Conservation (phyloP, 1,140 invertebrate species). For the Metopolophium dirhodum region DNA sequence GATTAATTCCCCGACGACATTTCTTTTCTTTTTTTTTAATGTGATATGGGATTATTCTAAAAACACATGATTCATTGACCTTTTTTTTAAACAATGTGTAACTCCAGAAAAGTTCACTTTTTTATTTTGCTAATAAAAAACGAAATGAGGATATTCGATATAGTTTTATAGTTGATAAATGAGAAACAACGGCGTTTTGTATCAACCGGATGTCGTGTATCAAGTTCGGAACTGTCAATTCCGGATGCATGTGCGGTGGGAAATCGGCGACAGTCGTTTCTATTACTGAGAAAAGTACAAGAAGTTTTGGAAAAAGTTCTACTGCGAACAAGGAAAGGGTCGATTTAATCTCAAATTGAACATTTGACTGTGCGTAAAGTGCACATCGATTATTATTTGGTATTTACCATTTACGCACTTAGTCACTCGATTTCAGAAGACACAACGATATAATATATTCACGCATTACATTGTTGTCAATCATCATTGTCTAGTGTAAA, state of each 20-base stretch:
- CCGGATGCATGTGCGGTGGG: conserved; percentile 32
- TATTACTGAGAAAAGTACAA: background rate
- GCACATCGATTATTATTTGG: background rate
- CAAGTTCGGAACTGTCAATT: conserved; percentile 40
- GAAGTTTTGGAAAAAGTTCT: background rate
- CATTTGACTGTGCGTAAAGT: too few species aligned
- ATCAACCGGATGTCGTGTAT: conserved; percentile 42
- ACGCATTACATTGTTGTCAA: background rate
- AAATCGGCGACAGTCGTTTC: conserved; percentile 49
- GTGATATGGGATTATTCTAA: background rate
- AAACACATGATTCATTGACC: background rate
- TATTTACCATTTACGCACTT: background rate
- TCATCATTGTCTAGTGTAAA: too few species aligned
- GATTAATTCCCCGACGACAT: background rate
- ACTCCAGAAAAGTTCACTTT: background rate
- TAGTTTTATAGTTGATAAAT: conserved; percentile 12
- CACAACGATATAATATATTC: background rate
- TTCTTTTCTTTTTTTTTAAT: background rate
- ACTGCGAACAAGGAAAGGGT: background rate
- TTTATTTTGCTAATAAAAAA: background rate
- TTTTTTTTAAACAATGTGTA: background rate
- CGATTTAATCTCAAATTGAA: background rate
- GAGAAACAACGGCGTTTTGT: conserved; percentile 37
- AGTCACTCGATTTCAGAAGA: background rate
- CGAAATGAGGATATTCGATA: background rate